These are phyloP conservation scores for Scolopax bukidnonensis DNA, from an alignment of 2,797 vertebrate genomes.

Conservation along the genomic window DNA sequence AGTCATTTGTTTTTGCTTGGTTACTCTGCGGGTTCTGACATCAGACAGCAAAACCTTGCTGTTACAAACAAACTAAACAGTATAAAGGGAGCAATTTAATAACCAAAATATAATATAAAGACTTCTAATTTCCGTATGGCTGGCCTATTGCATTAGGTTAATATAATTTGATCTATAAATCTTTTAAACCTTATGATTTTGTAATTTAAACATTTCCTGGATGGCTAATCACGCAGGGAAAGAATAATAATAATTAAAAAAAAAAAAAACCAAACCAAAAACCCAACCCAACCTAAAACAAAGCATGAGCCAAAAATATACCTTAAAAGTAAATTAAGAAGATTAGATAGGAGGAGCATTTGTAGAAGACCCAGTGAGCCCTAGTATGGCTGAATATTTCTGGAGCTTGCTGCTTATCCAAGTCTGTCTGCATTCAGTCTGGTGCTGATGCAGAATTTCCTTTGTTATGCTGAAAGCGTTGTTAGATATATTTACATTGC, in stretches of 20 bases:
- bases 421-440: conserved; percentile 58
- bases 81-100: conserved; percentile 78
- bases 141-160: conserved; percentile 81
- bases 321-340: conserved; percentile 66
- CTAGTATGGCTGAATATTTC: conserved; percentile 46
- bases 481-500: conserved; percentile 53
- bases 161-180: conserved; percentile 82
- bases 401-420: conserved; percentile 55
- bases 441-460: conserved; percentile 67
- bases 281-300: conserved; percentile 8
- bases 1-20: conserved; percentile 81
- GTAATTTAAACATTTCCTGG: conserved; percentile 85
- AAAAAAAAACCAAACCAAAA: no score
- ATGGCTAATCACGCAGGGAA: conserved; percentile 81
- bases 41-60: conserved; percentile 70
- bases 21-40: conserved; percentile 73
- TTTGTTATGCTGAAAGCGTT: conserved; percentile 70
- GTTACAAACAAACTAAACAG: conserved; percentile 74
- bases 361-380: conserved; percentile 1
- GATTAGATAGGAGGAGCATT: conserved; percentile 31
- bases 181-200: conserved; percentile 81
- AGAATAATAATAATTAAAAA: conserved; percentile 52
- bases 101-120: conserved; percentile 78
- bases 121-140: conserved; percentile 80
- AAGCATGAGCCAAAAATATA: conserved; percentile 67